Evolutionary conservation across 2,113 vertebrate genomes (phyloP), one percentile per base, ranked within the genome.

Genomic region (Leuciscus idus): DNA sequence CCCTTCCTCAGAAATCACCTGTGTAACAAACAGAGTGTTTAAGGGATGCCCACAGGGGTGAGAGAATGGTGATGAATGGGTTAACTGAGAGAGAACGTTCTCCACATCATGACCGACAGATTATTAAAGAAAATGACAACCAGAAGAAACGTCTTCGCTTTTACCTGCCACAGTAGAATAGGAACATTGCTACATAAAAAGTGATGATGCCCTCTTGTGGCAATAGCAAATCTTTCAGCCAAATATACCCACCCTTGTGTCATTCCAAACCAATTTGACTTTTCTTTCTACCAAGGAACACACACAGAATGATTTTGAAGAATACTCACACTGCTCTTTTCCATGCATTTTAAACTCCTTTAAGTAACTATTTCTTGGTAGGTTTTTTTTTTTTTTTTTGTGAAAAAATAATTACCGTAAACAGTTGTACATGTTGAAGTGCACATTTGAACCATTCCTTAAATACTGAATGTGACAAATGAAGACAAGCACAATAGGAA

Each of bases 1-100:
- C 92, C 92, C 95, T 95, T 96, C 95, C 94, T 96, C 94, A 94
- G 95, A 95, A 94, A 95, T 95, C 92, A 95, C 95, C 95, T 96
- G 95, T 86, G 92, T 94, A 94, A 95, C 94, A 96, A 93, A 96
- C 92, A 94, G 33, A 84, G 68, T 74, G 90, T 95, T 88, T 95
- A 94, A 95, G 94, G 93, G 89, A 92, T 46, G 90, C 91, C 88
- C 89, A 89, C 89, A 86, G 72, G 89, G 79, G 87, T 87, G 86
- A 46, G 50, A 70, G 61, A 50, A 61, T 55, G 70, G 36, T 36
- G 72, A 73, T 68, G 48, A 55, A 75, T 70, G 48, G 64, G n/a
- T 48, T 66, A 81, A 72, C 52, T 81, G 52, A 79, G 85, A 84
- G 86, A 80, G 6, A 68, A 13, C 0, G 46, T n/a, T 83, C 80